Evolutionary conservation across 1,140 invertebrate genomes (phyloP).

Genomic region (Macrosteles quadrilineatus): DNA sequence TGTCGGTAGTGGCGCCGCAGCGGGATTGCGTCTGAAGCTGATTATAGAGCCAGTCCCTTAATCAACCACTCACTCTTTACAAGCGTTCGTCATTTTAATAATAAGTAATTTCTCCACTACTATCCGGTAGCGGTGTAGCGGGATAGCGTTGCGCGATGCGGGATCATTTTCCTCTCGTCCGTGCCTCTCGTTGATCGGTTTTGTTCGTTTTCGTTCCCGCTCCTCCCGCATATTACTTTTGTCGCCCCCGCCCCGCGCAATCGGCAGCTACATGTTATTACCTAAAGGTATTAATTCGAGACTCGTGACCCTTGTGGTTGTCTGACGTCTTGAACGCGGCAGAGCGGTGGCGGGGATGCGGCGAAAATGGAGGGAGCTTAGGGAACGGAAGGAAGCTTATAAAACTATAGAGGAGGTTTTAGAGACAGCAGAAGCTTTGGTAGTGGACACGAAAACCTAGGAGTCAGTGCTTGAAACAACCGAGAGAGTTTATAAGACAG

Average conservation of each 20-base stretch:
- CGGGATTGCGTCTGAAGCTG: slow-evolving; percentile 11
- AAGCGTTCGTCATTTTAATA: slow-evolving; percentile 19
- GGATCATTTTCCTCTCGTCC: slow-evolving; percentile 13
- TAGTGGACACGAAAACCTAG: too few species aligned
- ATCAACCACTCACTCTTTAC: slow-evolving; percentile 20
- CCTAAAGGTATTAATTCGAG: slow-evolving; percentile 2
- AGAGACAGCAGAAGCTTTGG: too few species aligned
- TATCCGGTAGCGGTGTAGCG: slow-evolving; percentile 11
- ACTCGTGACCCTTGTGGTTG: too few species aligned
- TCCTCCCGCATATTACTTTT: slow-evolving; percentile 12
- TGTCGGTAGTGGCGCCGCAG: background rate
- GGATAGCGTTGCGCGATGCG: background rate
- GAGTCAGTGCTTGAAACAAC: too few species aligned
- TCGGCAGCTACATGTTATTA: background rate
- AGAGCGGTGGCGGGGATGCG: too few species aligned
- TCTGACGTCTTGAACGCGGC: too few species aligned
- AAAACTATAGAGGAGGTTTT: too few species aligned
- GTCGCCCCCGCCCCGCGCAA: background rate
- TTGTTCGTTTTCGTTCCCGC: background rate
- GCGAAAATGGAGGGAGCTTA: too few species aligned
- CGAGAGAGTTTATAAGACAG: too few species aligned
- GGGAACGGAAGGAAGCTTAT: too few species aligned
- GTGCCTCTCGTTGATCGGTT: slow-evolving; percentile 15
- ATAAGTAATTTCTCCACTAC: slow-evolving; percentile 20
- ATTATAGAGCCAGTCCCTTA: slow-evolving; percentile 17